Percentiles rank a stretch among this genome's conserved stretches.
phyloP scores from a whole-genome alignment of 2,888 invertebrate species.

The Chouioia cunea region DNA sequence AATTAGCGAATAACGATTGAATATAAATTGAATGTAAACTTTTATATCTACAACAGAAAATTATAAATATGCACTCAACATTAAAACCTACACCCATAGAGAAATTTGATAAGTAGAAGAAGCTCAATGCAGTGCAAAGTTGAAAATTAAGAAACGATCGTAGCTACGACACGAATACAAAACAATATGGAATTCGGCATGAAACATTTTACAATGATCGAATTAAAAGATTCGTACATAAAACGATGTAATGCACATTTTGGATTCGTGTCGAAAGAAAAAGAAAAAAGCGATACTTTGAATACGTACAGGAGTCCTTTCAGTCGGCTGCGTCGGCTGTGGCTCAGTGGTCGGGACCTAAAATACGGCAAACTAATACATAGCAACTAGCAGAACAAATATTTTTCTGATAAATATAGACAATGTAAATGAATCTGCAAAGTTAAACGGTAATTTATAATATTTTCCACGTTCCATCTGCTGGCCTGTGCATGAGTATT shows the following conservation, averaged over 20 bases:
- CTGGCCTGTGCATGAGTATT: no score
- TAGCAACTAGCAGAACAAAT: constrained; percentile 69
- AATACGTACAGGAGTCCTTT: constrained; percentile 81
- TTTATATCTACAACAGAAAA: neutral
- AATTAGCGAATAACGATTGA: no score
- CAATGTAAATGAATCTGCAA: neutral
- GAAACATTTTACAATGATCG: neutral
- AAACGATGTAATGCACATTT: constrained; percentile 12
- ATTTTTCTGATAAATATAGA: constrained; percentile 1
- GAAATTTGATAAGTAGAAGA: neutral
- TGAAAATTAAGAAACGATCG: neutral
- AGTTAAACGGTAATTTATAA: no score
- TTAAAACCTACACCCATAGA: constrained; percentile 21
- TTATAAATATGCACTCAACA: neutral
- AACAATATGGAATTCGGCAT: constrained; percentile 1
- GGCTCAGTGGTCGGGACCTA: constrained; percentile 60
- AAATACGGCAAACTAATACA: constrained; percentile 65
- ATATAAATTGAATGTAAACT: no score
- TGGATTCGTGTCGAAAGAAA: constrained; percentile 33
- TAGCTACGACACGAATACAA: constrained; percentile 12
- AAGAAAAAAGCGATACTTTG: constrained; percentile 39
- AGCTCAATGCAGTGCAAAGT: constrained; percentile 25
- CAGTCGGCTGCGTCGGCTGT: constrained; percentile 73
- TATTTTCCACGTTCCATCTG: no score
- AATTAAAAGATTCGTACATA: neutral